These are phyloP conservation scores for Ochotona princeps DNA, from an alignment of 2,113 vertebrate species.

Conservation along the genomic window DNA sequence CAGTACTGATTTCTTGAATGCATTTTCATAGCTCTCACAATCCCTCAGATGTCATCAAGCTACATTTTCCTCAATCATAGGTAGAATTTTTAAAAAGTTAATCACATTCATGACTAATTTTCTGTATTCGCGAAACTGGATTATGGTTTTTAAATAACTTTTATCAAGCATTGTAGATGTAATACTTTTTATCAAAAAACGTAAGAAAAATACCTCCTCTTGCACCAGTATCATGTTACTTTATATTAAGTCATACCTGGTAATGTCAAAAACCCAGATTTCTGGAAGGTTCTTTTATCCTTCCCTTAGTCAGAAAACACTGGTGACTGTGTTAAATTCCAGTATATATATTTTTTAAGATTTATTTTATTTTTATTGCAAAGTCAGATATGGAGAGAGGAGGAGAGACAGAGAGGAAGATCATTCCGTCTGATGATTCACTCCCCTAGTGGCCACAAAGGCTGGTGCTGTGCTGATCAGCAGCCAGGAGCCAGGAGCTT, in stretches of 20 bases:
- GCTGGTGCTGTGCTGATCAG: too few relatives aligned
- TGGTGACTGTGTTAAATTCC: neutral
- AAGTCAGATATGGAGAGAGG: too few relatives aligned
- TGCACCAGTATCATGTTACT: neutral
- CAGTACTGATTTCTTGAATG: neutral
- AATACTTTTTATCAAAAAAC: neutral
- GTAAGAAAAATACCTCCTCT: neutral
- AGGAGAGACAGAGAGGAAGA: too few relatives aligned
- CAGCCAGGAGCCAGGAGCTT: too few relatives aligned
- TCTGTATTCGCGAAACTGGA: neutral
- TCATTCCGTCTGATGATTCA: too few relatives aligned
- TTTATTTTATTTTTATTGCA: too few relatives aligned
- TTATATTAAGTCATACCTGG: neutral
- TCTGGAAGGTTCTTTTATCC: constrained; percentile 15
- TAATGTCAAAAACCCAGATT: neutral
- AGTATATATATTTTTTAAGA: too few relatives aligned
- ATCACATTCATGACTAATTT: neutral
- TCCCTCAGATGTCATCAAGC: neutral
- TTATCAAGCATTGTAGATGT: neutral
- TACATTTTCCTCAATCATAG: neutral
- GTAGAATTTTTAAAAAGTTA: neutral
- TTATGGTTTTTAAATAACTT: neutral
- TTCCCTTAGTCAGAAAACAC: neutral
- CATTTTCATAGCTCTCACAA: neutral
- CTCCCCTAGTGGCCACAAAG: too few relatives aligned